Conservation (phyloP, 2,113 vertebrate genomes). For the Siniperca knerii region DNA sequence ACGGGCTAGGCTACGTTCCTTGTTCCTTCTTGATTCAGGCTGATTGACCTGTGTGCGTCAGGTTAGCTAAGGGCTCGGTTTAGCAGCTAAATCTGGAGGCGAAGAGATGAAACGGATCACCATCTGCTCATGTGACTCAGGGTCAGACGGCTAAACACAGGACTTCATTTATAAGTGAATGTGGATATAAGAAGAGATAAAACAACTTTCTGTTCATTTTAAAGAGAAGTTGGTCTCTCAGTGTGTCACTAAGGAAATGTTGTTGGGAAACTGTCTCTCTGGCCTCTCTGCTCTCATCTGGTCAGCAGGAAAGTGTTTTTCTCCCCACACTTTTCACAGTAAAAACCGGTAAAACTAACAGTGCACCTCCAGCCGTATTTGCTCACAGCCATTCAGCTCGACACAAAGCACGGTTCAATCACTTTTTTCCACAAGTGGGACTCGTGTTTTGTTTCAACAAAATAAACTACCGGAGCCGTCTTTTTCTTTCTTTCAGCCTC, state of each 20-base stretch:
- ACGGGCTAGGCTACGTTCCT: too few species aligned
- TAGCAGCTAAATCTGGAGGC: background rate
- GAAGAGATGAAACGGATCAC: background rate
- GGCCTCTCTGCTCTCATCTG: conserved; percentile 9
- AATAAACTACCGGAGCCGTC: conserved; percentile 72
- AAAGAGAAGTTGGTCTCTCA: background rate
- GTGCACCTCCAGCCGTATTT: conserved; percentile 71
- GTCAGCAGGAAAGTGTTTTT: background rate
- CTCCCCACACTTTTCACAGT: conserved; percentile 19
- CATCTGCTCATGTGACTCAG: background rate
- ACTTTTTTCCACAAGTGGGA: conserved; percentile 54
- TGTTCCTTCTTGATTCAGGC: too few species aligned
- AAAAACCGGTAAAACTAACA: conserved; percentile 61
- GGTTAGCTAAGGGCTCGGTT: background rate
- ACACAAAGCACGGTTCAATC: conserved; percentile 65
- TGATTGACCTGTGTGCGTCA: background rate
- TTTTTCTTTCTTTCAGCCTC: conserved; percentile 59
- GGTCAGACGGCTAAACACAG: too few species aligned
- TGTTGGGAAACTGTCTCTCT: conserved; percentile 33
- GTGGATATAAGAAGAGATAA: background rate
- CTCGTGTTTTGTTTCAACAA: conserved; percentile 65
- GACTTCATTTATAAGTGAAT: background rate
- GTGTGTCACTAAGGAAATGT: conserved; percentile 20
- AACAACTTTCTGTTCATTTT: background rate
- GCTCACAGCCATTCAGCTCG: conserved; percentile 48